Percentiles rank a stretch among this genome's conserved stretches.
These are phyloP conservation scores for Montifringilla adamsi DNA, from an alignment of 2,113 vertebrate genomes.

Conservation along the genomic window DNA sequence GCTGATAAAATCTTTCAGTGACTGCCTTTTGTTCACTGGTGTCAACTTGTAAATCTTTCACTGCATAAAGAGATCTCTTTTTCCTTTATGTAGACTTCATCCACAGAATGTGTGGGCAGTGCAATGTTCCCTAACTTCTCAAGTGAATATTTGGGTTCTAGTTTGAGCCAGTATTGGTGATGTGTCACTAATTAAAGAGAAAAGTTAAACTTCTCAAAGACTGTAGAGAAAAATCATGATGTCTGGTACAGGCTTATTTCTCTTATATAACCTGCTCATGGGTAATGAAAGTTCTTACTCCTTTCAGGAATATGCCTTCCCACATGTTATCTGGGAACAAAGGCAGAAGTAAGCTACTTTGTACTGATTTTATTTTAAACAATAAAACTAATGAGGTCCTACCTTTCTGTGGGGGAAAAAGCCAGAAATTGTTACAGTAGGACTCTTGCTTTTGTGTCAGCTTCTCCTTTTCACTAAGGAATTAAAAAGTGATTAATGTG, in stretches of 20 bases:
- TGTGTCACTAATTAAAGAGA: background rate
- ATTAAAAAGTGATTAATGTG: background rate
- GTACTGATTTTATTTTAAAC: background rate
- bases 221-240: background rate
- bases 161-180: background rate
- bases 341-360: background rate
- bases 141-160: background rate
- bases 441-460: background rate
- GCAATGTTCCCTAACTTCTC: background rate
- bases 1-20: background rate
- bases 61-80: background rate
- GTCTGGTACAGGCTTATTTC: background rate
- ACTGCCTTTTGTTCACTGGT: background rate
- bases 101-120: background rate
- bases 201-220: background rate
- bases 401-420: background rate
- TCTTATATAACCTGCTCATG: background rate
- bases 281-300: background rate
- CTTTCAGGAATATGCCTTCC: background rate
- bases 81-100: background rate
- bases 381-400: background rate
- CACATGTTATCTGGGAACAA: background rate
- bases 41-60: background rate
- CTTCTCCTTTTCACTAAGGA: background rate
- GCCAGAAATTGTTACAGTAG: background rate